Percentiles rank a stretch among this genome's conserved stretches.
Conservation (phyloP, 1,140 invertebrate genomes). For the Sarcophaga bullata region DNA sequence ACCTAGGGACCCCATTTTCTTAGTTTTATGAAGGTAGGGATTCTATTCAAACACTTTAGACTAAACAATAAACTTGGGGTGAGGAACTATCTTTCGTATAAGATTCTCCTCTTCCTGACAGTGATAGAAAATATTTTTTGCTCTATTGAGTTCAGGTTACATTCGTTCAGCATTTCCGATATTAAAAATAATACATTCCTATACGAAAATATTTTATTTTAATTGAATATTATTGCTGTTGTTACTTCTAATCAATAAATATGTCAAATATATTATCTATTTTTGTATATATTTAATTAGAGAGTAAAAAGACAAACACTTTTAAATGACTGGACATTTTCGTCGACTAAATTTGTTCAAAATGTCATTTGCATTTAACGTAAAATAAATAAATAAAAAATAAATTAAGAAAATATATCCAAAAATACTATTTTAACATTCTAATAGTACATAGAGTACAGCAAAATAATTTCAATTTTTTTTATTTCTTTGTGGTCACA, state of each 20-base stretch:
- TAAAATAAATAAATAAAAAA: background rate
- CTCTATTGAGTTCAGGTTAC: too few relatives aligned
- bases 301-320: background rate
- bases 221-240: too few relatives aligned
- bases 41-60: too few relatives aligned
- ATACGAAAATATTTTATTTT: too few relatives aligned
- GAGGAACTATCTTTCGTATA: too few relatives aligned
- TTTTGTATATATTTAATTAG: background rate
- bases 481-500: background rate
- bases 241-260: background rate
- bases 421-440: constrained; percentile 18
- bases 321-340: constrained; percentile 36
- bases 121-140: too few relatives aligned
- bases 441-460: background rate
- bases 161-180: too few relatives aligned
- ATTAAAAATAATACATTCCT: too few relatives aligned
- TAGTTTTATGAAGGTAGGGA: too few relatives aligned
- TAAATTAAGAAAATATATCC: background rate
- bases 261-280: background rate
- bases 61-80: too few relatives aligned
- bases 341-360: background rate
- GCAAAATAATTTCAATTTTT: background rate
- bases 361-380: constrained; percentile 26
- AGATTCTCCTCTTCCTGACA: too few relatives aligned
- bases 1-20: too few relatives aligned